These are phyloP conservation scores for Anthopleura sola DNA, from an alignment of 64 coral and sea anemone genomes.

Conservation along the genomic window DNA sequence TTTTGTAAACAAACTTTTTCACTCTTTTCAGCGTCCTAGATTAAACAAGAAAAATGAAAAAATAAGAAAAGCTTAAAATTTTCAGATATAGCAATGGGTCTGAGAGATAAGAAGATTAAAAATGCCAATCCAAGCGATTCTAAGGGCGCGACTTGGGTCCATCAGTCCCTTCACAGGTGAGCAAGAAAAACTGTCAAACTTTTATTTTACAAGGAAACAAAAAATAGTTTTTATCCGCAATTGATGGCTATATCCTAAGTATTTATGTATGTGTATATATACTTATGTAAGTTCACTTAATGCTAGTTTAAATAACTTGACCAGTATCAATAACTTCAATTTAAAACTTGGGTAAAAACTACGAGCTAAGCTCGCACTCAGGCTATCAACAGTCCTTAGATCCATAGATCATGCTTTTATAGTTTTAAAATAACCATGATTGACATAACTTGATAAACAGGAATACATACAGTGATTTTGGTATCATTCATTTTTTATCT, in stretches of 20 bases:
- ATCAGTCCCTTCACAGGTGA: constrained; percentile 90
- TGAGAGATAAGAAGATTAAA: constrained; percentile 17
- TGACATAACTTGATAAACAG: no score
- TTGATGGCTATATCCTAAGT: no score
- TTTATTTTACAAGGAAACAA: no score
- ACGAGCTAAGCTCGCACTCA: no score
- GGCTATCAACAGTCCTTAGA: no score
- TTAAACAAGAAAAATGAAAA: neutral
- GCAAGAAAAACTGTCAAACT: neutral
- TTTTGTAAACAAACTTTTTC: constrained; percentile 11
- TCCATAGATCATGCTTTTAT: no score
- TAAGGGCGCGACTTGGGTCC: constrained; percentile 80
- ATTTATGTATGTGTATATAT: no score
- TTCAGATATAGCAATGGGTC: neutral
- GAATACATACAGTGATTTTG: no score
- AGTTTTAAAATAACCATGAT: no score
- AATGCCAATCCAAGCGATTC: constrained; percentile 29
- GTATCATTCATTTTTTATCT: no score
- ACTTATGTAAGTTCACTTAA: no score
- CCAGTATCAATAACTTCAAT: constrained; percentile 60
- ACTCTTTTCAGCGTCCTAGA: neutral
- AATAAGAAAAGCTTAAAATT: neutral
- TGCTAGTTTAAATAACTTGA: neutral
- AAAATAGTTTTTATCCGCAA: no score
- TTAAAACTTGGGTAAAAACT: constrained; percentile 70